phyloP scores from a whole-genome alignment of 2,888 invertebrate genomes.

The Ennomos quercinarius region DNA sequence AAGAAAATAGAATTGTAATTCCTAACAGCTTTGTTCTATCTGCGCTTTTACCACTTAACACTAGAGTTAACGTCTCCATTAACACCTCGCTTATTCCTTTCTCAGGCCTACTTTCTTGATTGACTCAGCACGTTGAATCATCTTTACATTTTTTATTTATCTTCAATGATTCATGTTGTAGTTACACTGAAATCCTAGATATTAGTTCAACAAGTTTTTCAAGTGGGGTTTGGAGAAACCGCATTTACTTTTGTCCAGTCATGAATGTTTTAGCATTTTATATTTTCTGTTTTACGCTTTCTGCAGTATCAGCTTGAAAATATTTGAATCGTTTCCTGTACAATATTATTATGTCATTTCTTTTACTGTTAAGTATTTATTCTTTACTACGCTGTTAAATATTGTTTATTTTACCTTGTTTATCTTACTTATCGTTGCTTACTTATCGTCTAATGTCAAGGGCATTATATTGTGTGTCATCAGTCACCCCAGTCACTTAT shows the following conservation, averaged over 20 bases:
- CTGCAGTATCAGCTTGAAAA: neutral
- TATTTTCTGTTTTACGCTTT: neutral
- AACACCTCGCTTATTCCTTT: constrained; percentile 36
- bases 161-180: constrained; percentile 20
- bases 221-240: constrained; percentile 9
- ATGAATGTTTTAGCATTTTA: constrained; percentile 10
- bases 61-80: constrained; percentile 31
- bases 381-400: no score
- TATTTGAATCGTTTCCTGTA: constrained; percentile 2
- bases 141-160: constrained; percentile 11
- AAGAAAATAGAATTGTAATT: constrained; percentile 15
- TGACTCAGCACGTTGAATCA: constrained; percentile 36
- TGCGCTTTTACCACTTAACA: constrained; percentile 24
- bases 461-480: no score
- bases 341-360: no score
- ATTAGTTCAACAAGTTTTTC: constrained; percentile 11
- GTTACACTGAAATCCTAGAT: constrained; percentile 6
- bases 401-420: no score
- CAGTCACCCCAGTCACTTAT: no score
- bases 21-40: constrained; percentile 14
- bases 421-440: no score
- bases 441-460: no score
- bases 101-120: constrained; percentile 28
- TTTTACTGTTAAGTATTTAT: no score
- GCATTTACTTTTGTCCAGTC: constrained; percentile 13